Evolutionary conservation across 2,113 vertebrate genomes (phyloP), one percentile per base, ranked within the genome.

Genomic region (Perca flavescens): DNA sequence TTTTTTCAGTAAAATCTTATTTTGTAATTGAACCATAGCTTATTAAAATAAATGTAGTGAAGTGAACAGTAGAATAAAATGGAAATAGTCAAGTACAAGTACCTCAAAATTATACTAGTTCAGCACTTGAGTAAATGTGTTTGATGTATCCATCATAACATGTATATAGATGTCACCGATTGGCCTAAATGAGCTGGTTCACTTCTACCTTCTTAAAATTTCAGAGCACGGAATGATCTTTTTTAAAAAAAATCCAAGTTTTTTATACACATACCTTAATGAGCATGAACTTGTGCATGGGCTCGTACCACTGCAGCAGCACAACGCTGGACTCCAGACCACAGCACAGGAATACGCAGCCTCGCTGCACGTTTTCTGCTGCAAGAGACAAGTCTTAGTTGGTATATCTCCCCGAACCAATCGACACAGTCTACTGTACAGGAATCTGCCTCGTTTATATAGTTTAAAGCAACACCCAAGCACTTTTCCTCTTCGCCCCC

Each of bases 201-300:
- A 19, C 17, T 54, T 54, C 52, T 10, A 54, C 19, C 19, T 54
- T 54, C 21, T n/a, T 4, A 11, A 56, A 13, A 56, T 56, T 11
- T 22, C 17, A 58, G 31, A 40, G 60, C 6, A 13, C 11, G 40
- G 25, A 61, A 34, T 13, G 10, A 17, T 10, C 36, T 4, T 36
- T 36, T 40, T 40, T 40, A 40, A 62, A 46, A 62, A 46, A 9
- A 40, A 63, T 9, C 5, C 17, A 21, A 47, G 6, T 4, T 25
- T 49, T 49, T 40, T 6, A 57, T 2, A 10, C 0, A 49, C 86
- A 28, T 89, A 97, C 97, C 97, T 97, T 97, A 62, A 97, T 96
- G 25, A 98, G 96, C 96, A 98, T 96, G 88, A 98, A 98, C 90
- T 97, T 98, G 91, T 96, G 95, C 96, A 97, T 96, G 87, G 97